phyloP scores from a whole-genome alignment of 2,888 invertebrate species.

The Meandrusa payeni region DNA sequence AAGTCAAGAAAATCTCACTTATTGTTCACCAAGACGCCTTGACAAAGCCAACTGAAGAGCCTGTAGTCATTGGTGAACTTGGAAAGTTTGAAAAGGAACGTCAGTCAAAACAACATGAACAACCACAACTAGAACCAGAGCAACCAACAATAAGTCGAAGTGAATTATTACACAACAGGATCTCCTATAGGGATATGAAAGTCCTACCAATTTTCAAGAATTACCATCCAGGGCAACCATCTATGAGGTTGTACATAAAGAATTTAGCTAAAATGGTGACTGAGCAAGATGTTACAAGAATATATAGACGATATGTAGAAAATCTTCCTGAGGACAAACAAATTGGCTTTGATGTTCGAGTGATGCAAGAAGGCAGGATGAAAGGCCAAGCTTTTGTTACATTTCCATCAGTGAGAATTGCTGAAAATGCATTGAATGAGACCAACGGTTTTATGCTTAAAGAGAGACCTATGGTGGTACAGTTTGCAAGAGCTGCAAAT shows the following conservation, averaged over 20 bases:
- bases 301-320: constrained; percentile 85
- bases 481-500: constrained; percentile 83
- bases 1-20: constrained; percentile 67
- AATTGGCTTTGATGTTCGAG: constrained; percentile 83
- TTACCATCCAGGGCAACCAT: constrained; percentile 90
- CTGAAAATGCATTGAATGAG: constrained; percentile 88
- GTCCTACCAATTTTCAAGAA: constrained; percentile 91
- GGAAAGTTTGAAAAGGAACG: constrained; percentile 65
- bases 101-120: constrained; percentile 36
- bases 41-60: constrained; percentile 50
- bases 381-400: constrained; percentile 97
- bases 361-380: constrained; percentile 97
- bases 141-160: constrained; percentile 80
- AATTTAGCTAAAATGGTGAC: constrained; percentile 91
- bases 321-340: constrained; percentile 59
- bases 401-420: constrained; percentile 84
- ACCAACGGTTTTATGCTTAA: constrained; percentile 94
- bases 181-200: constrained; percentile 86
- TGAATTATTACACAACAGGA: constrained; percentile 84
- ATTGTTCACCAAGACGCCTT: constrained; percentile 63
- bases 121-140: constrained; percentile 40
- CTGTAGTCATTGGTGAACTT: constrained; percentile 62
- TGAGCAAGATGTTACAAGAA: constrained; percentile 86
- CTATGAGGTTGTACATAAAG: constrained; percentile 94
- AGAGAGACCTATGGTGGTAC: constrained; percentile 95